Evolutionary conservation across 2,797 vertebrate genomes (phyloP), one percentile per base, ranked within the genome.

Genomic region (Sebastes matsubarae): DNA sequence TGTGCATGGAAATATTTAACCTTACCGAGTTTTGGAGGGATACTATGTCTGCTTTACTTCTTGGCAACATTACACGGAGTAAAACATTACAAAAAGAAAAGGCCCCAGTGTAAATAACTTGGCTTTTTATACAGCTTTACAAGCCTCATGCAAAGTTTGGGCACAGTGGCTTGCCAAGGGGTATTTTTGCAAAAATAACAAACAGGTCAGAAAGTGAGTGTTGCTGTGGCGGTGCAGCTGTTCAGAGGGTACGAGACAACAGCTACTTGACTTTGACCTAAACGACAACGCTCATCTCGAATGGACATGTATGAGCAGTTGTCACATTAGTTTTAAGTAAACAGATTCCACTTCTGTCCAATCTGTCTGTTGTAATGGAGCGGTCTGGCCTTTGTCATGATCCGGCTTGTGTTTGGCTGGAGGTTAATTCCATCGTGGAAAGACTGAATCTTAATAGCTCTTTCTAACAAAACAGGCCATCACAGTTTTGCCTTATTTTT

Each of bases 321-420:
- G 68, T 90, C 90, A 83, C 63, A 78, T 87, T 76, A 83, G 67
- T 80, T 89, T 72, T 20, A 87, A 84, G 77, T 88, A 85, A 92
- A 90, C 82, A 74, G 50, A 60, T 61, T 68, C 79, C 80, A 87
- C 74, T 90, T 87, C 68, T 73, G 82, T 85, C 83, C 69, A 46
- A 72, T 84, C 79, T 46, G 79, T 87, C 82, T 58, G 30, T 77
- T 89, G 63, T 46, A 83, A 80, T 75, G 71, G 87, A 93, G 86
- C 68, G 76, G 89, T 93, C 88, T 93, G 92, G 79, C 91, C 91
- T 90, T 72, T 58, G 57, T 83, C 65, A 10, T 87, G 89, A 93
- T 87, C 91, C 71, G 6, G 71, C 88, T 86, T 70, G 80, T 82
- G 86, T 88, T 87, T 77, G 77, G 72, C 78, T 83, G 73, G 63